Conservation (phyloP, 2,888 invertebrate genomes). For the Parnassius mnemosyne region DNA sequence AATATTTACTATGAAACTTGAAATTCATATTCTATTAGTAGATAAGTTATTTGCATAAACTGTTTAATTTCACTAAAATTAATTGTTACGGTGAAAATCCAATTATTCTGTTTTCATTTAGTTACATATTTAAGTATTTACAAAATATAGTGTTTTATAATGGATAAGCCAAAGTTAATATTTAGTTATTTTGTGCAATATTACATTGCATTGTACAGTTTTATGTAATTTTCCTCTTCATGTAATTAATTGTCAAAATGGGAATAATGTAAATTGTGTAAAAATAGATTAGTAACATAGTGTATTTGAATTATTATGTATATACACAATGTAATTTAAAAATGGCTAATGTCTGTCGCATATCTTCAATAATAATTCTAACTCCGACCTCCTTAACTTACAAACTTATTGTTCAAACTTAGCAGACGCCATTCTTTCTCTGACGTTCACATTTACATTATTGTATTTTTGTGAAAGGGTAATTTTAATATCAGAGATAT, state of each 20-base stretch:
- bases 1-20: slow-evolving; percentile 9
- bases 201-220: slow-evolving; percentile 76
- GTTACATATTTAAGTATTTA: slow-evolving; percentile 39
- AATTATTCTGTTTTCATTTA: slow-evolving; percentile 20
- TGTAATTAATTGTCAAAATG: slow-evolving; percentile 52
- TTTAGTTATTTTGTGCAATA: slow-evolving; percentile 78
- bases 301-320: slow-evolving; percentile 65
- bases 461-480: slow-evolving; percentile 60
- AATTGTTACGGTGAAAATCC: slow-evolving; percentile 1
- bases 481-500: slow-evolving; percentile 62
- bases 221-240: slow-evolving; percentile 55
- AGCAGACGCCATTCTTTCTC: slow-evolving; percentile 26
- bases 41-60: slow-evolving; percentile 8
- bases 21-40: slow-evolving; percentile 3
- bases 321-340: slow-evolving; percentile 50
- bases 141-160: slow-evolving; percentile 57
- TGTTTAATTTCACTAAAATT: neutral
- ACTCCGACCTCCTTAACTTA: slow-evolving; percentile 36
- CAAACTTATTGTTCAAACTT: slow-evolving; percentile 23
- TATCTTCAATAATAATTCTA: slow-evolving; percentile 45
- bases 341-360: slow-evolving; percentile 50
- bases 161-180: slow-evolving; percentile 78
- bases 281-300: slow-evolving; percentile 61
- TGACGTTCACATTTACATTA: slow-evolving; percentile 36
- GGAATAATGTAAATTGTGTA: slow-evolving; percentile 75